Evolutionary conservation across 2,888 invertebrate species (phyloP).

Genomic region (Erebia ligea): DNA sequence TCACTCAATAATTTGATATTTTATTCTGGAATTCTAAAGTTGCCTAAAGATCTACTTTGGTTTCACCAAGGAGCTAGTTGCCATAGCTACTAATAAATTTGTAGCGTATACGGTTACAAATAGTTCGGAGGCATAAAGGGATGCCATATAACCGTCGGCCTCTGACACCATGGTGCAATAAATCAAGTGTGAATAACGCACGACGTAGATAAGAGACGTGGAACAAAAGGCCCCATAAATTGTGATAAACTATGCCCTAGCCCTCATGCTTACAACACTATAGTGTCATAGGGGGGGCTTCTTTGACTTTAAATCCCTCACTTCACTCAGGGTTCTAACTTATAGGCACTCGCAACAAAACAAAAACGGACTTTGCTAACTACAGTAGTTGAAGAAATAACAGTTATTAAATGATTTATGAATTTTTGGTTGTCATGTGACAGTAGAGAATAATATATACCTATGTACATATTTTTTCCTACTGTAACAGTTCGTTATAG

Average conservation of each 20-base stretch:
- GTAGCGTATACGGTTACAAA: constrained; percentile 7
- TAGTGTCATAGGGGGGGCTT: constrained; percentile 12
- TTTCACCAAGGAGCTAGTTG: neutral
- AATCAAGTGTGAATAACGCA: constrained; percentile 77
- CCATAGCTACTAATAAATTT: neutral
- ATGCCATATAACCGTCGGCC: constrained; percentile 53
- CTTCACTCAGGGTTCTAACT: too few relatives aligned
- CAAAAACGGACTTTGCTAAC: too few relatives aligned
- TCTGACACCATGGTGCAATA: constrained; percentile 65
- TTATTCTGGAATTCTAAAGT: neutral
- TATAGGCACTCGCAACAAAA: too few relatives aligned
- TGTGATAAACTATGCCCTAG: constrained; percentile 58
- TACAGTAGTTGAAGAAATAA: neutral
- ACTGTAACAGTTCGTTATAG: too few relatives aligned
- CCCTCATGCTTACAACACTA: constrained; percentile 49
- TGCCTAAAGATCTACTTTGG: neutral
- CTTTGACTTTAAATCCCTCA: too few relatives aligned
- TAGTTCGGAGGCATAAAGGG: constrained; percentile 26
- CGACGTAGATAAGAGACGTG: constrained; percentile 71
- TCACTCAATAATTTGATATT: too few relatives aligned
- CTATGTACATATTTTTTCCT: too few relatives aligned
- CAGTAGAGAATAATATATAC: neutral
- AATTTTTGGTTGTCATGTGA: neutral
- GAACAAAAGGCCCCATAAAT: constrained; percentile 81
- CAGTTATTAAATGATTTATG: too few relatives aligned